Conservation (phyloP, 2,888 invertebrate species). For the Pocota personata region DNA sequence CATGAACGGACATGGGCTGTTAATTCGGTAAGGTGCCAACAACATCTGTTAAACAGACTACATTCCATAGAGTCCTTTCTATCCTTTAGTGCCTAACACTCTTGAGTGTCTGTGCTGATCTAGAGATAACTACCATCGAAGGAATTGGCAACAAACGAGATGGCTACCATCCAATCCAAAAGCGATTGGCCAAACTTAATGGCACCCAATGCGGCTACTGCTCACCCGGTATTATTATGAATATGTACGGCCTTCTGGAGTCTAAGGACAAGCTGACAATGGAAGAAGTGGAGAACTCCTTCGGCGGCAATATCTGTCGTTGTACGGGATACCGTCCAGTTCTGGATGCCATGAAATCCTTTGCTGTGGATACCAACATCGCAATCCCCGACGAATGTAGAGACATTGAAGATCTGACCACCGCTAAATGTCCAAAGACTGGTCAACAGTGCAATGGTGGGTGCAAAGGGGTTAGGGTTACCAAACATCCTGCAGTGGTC, state of each 20-base stretch:
- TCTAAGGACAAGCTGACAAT: constrained; percentile 84
- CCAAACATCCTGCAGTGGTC: constrained; percentile 16
- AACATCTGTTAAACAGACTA: background rate
- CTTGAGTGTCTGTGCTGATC: constrained; percentile 86
- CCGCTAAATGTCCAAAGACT: constrained; percentile 81
- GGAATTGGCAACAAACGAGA: constrained; percentile 87
- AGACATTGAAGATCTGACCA: constrained; percentile 82
- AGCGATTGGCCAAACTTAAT: constrained; percentile 86
- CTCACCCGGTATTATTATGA: constrained; percentile 91
- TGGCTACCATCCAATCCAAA: constrained; percentile 89
- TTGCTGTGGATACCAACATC: constrained; percentile 86
- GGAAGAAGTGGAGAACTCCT: constrained; percentile 89
- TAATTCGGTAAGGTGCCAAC: constrained; percentile 85
- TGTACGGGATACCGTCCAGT: constrained; percentile 92
- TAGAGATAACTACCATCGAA: constrained; percentile 89
- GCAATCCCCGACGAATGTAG: constrained; percentile 82
- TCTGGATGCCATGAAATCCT: constrained; percentile 90
- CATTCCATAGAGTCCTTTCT: background rate
- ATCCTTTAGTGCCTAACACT: constrained; percentile 86
- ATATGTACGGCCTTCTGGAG: constrained; percentile 85
- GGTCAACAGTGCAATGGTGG: constrained; percentile 80
- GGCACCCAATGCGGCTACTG: constrained; percentile 91
- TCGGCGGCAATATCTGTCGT: constrained; percentile 91
- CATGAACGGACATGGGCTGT: constrained; percentile 83
- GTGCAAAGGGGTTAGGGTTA: constrained; percentile 74